Evolutionary conservation across 1,140 invertebrate genomes (phyloP).

Genomic region (Aleiodes sp.): DNA sequence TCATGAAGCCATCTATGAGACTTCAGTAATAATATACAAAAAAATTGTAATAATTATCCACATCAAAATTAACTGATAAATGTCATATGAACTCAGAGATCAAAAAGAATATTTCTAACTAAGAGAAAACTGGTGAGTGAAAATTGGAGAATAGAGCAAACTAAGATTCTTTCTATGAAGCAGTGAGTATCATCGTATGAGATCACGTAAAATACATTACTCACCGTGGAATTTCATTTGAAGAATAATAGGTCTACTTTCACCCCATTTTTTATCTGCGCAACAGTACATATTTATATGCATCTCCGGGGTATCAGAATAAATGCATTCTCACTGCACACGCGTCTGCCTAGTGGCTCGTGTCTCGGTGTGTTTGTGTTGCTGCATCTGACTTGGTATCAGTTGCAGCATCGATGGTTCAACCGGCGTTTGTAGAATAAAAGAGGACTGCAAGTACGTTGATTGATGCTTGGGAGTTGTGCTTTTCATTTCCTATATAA

Average conservation of each 20-base stretch:
- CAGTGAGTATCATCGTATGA: too few relatives aligned
- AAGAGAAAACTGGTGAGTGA: too few relatives aligned
- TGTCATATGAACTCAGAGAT: too few relatives aligned
- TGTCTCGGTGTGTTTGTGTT: background rate
- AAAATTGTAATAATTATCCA: too few relatives aligned
- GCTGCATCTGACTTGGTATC: too few relatives aligned
- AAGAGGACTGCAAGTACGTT: background rate
- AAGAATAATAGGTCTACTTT: background rate
- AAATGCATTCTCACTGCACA: background rate
- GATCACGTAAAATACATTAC: conserved; percentile 8
- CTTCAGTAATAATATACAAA: too few relatives aligned
- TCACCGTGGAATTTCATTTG: background rate
- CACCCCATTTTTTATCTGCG: background rate
- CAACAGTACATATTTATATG: conserved; percentile 12
- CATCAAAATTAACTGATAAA: too few relatives aligned
- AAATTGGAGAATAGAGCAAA: too few relatives aligned
- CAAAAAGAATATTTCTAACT: too few relatives aligned
- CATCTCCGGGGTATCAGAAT: background rate
- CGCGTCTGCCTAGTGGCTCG: background rate
- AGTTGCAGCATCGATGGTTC: too few relatives aligned
- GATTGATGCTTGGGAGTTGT: conserved; percentile 10
- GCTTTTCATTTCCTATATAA: conserved; percentile 12
- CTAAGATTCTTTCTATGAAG: too few relatives aligned
- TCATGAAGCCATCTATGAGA: too few relatives aligned
- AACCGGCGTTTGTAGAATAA: background rate